Conservation (phyloP, 2,888 invertebrate genomes). For the Clitarchus hookeri region DNA sequence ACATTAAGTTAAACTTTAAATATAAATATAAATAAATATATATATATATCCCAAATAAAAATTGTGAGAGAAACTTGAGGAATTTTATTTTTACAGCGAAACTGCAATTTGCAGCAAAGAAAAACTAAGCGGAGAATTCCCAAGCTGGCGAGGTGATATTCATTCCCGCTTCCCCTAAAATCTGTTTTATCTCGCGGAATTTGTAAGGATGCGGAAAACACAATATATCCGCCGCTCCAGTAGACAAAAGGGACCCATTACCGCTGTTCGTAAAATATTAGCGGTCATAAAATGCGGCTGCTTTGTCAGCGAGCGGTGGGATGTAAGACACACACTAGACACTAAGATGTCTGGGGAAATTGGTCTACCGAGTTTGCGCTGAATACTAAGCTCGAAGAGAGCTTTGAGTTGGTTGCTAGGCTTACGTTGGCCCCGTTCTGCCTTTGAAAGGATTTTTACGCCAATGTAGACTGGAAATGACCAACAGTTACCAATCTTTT, state of each 20-base stretch:
- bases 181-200: constrained; percentile 6
- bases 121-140: too few species aligned
- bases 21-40: too few species aligned
- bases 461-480: too few species aligned
- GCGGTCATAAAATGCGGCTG: constrained; percentile 23
- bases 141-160: not conserved
- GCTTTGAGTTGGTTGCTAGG: not conserved
- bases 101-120: too few species aligned
- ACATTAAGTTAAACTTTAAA: too few species aligned
- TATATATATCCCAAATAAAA: too few species aligned
- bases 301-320: not conserved
- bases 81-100: too few species aligned
- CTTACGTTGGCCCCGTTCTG: not conserved
- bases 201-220: constrained; percentile 17
- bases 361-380: not conserved
- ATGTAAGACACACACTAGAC: not conserved
- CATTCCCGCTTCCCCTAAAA: not conserved
- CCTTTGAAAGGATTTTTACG: not conserved
- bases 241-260: constrained; percentile 35
- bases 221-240: constrained; percentile 30
- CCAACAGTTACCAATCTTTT: too few species aligned
- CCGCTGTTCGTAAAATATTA: constrained; percentile 32
- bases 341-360: not conserved
- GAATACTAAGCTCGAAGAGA: not conserved
- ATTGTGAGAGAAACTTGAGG: too few species aligned